Percentiles rank a stretch among this genome's conserved stretches.
phyloP scores from a whole-genome alignment of 2,113 vertebrate genomes.

The Scytalopus superciliaris region DNA sequence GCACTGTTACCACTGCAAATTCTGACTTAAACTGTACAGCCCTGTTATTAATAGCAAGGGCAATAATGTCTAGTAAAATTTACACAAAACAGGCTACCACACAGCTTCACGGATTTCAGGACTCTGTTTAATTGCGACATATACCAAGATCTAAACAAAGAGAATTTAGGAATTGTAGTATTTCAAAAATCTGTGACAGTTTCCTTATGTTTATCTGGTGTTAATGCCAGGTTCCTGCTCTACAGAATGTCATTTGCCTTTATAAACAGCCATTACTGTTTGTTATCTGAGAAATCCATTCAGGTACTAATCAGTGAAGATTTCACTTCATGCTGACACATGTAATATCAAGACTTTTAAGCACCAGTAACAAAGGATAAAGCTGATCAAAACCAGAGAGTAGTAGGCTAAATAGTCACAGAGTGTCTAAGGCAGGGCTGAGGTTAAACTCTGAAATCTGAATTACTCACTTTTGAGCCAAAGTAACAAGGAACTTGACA shows the following conservation, averaged over 20 bases:
- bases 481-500: slow-evolving; percentile 95
- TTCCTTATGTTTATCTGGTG: neutral
- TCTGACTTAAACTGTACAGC: neutral
- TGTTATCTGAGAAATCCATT: neutral
- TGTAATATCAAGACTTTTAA: neutral
- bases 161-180: neutral
- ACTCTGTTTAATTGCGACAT: neutral
- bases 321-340: neutral
- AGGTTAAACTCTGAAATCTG: neutral
- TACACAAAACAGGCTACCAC: neutral
- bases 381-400: neutral
- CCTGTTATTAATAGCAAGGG: neutral
- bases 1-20: neutral
- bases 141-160: neutral
- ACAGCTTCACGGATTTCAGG: neutral
- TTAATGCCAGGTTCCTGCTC: neutral
- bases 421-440: neutral
- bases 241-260: neutral
- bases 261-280: neutral
- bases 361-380: neutral
- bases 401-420: neutral
- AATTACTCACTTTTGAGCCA: slow-evolving; percentile 95
- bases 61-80: neutral
- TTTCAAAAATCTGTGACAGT: neutral
- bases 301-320: neutral